These are phyloP conservation scores for Oreocharis arfaki DNA, from an alignment of 2,113 vertebrate genomes.

Conservation along the genomic window DNA sequence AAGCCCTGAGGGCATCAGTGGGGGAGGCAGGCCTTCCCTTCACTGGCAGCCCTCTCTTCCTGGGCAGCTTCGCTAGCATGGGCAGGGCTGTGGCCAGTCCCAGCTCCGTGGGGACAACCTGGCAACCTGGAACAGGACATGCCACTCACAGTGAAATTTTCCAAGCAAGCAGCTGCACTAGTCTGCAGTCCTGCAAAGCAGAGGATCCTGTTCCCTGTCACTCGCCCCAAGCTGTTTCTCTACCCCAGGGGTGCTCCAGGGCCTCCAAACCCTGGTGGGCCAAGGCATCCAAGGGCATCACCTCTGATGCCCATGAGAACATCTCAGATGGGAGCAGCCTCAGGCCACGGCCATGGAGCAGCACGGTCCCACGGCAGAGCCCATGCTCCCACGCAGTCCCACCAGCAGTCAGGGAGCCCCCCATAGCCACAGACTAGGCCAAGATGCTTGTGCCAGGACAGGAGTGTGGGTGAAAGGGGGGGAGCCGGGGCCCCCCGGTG, in stretches of 20 bases:
- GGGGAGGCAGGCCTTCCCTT: background rate
- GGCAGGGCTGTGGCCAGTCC: background rate
- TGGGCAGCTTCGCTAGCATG: background rate
- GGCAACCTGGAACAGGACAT: background rate
- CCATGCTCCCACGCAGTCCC: background rate
- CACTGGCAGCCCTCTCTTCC: background rate
- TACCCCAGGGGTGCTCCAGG: too few species aligned
- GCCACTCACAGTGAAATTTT: fast-evolving
- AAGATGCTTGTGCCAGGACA: background rate
- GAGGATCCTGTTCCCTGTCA: background rate
- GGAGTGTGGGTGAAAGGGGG: background rate
- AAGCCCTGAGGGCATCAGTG: fast-evolving
- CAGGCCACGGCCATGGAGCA: fast-evolving
- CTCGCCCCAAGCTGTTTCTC: fast-evolving
- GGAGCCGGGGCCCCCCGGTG: background rate
- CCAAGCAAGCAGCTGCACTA: background rate
- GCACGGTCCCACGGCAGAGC: background rate
- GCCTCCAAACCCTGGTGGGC: background rate
- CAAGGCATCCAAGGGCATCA: background rate
- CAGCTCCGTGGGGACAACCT: too few species aligned
- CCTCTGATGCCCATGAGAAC: background rate
- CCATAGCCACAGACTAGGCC: background rate
- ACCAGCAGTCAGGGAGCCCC: background rate
- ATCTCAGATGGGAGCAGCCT: background rate
- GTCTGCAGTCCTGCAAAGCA: background rate